Evolutionary conservation across 53 echinoderm and acorn worm species (phyloP).

Genomic region (Apostichopus leukothele): DNA sequence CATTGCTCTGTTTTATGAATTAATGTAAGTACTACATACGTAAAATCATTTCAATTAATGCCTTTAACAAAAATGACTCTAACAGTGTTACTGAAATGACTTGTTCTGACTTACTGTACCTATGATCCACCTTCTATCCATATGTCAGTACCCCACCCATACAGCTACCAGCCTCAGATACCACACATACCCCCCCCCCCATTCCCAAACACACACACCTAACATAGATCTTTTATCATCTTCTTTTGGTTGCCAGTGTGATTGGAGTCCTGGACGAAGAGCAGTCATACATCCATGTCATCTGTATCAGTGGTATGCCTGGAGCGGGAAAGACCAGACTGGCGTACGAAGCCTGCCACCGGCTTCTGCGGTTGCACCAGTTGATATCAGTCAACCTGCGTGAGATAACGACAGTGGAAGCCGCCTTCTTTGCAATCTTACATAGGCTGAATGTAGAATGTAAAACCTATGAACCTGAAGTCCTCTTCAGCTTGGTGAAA

Average conservation of each 20-base stretch:
- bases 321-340: slow-evolving; percentile 92
- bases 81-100: too few species aligned
- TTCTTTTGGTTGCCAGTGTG: slow-evolving; percentile 31
- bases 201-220: too few species aligned
- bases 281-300: slow-evolving; percentile 63
- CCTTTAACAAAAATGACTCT: too few species aligned
- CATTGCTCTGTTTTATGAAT: too few species aligned
- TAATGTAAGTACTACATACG: too few species aligned
- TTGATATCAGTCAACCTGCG: slow-evolving; percentile 80
- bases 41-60: too few species aligned
- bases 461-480: slow-evolving; percentile 67
- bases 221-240: background rate
- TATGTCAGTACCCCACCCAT: too few species aligned
- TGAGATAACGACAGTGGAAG: slow-evolving; percentile 79
- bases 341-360: slow-evolving; percentile 78
- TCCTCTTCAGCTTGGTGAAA: slow-evolving; percentile 61
- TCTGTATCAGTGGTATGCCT: slow-evolving; percentile 88
- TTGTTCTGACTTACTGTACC: too few species aligned
- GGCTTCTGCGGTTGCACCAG: slow-evolving; percentile 61
- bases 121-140: too few species aligned
- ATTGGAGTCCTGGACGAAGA: slow-evolving; percentile 63
- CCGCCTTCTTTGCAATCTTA: slow-evolving; percentile 86
- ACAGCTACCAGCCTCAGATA: too few species aligned
- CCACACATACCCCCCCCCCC: too few species aligned
- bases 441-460: slow-evolving; percentile 69